Base-by-base conservation (phyloP, 2,113 vertebrate genomes). In the Laterallus jamaicensis region DNA sequence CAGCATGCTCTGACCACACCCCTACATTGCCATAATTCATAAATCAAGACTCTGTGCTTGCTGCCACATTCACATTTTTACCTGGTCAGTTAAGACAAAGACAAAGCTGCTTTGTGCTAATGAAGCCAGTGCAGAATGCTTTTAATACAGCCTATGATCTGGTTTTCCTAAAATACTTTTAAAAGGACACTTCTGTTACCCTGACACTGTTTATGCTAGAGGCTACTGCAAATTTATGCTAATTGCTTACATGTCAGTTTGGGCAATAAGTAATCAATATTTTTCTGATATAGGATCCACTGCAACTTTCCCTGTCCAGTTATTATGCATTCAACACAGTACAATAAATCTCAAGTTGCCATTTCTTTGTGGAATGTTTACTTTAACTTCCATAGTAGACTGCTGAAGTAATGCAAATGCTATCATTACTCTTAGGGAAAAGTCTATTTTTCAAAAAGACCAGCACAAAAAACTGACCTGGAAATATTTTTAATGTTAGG, bases 361-460 rank as follows among this genome's bases (percentile, higher is more conserved):
- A 91, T 88, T 86, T 95, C 69, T 90, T 73, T 1, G 28, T 74
- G 83, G 62, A 91, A 69, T 90, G 71, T 92, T 94, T 95, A 74
- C 86, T 92, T 95, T 95, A 93, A 90, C 86, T 87, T 93, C 79
- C 92, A n/a, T 20, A 80, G 75, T 47, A 66, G 40, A 70, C 56
- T 80, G 54, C 86, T 95, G 91, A 94, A 93, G 86, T 94, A 6
- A 95, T 35, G 79, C 88, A 95, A 96, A 94, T 93, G 52, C 88
- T 97, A 91, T 39, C 78, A 66, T 80, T 96, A 69, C n/a, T 50
- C 74, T 80, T 71, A 37, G 93, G 40, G 85, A 74, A 56, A 94
- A 86, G 74, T 37, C 70, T 64, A 0, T 81, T 82, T 93, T 86
- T 84, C 77, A 92, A 49, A 86, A 81, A 71, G 16, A 13, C 31